Percentiles rank a stretch among this genome's conserved stretches.
phyloP scores from a whole-genome alignment of 2,113 vertebrate genomes.

The Cricetomys ansorgei region DNA sequence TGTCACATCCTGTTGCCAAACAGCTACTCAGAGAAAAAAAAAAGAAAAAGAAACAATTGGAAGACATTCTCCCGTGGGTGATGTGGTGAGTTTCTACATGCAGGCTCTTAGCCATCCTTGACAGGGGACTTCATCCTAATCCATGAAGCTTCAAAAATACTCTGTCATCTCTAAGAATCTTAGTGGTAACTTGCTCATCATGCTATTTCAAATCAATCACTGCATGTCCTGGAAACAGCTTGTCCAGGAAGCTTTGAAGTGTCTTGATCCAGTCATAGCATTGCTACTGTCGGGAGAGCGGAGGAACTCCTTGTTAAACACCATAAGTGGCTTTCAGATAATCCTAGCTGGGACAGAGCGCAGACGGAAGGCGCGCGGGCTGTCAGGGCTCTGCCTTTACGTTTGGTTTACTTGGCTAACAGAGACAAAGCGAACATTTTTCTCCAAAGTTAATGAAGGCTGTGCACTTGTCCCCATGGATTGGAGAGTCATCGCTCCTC shows the following conservation, averaged over 20 bases:
- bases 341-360: not conserved
- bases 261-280: not conserved
- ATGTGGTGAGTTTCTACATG: not conserved
- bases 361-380: not conserved
- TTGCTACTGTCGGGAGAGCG: not conserved
- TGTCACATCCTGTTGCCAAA: slow-evolving; percentile 33
- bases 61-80: not conserved
- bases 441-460: not conserved
- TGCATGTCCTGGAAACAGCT: slow-evolving; percentile 26
- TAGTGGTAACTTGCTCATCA: slow-evolving; percentile 36
- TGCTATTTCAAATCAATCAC: slow-evolving; percentile 66
- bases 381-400: slow-evolving; percentile 3
- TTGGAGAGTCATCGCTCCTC: not conserved
- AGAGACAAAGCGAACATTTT: not conserved
- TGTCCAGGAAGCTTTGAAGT: not conserved
- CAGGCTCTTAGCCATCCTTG: slow-evolving; percentile 44
- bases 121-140: slow-evolving; percentile 58
- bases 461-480: not conserved
- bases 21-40: slow-evolving; percentile 16
- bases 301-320: not conserved
- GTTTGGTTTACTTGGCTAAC: not conserved
- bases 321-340: slow-evolving; percentile 32
- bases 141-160: slow-evolving; percentile 35
- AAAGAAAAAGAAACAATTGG: slow-evolving; percentile 20
- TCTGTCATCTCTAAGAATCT: slow-evolving; percentile 56